Percentiles rank a stretch among this genome's conserved stretches.
These are phyloP conservation scores for Teinopalpus imperialis DNA, from an alignment of 2,888 invertebrate species.

Conservation along the genomic window DNA sequence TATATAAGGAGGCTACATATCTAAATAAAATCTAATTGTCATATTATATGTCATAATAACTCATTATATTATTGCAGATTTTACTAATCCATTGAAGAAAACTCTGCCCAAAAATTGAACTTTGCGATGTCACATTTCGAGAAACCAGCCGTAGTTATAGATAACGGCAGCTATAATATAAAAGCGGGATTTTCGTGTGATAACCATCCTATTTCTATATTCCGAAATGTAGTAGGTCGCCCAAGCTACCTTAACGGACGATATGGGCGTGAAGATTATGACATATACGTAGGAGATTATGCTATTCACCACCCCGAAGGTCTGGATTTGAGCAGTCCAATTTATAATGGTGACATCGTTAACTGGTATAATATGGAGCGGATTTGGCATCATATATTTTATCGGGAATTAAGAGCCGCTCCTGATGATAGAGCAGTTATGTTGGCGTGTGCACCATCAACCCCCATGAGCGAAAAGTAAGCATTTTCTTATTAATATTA, in stretches of 20 bases:
- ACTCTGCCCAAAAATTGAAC: no score
- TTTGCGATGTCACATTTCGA: conserved; percentile 51
- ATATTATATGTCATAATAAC: no score
- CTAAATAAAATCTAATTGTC: no score
- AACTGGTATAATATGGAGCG: conserved; percentile 74
- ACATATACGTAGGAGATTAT: conserved; percentile 59
- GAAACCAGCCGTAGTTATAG: conserved; percentile 63
- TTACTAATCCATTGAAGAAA: no score
- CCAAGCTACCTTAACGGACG: conserved; percentile 51
- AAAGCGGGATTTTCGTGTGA: conserved; percentile 72
- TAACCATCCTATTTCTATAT: conserved; percentile 67
- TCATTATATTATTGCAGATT: no score
- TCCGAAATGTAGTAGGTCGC: conserved; percentile 60
- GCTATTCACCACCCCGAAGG: conserved; percentile 44
- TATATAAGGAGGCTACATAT: no score
- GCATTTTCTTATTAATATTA: no score
- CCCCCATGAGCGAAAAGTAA: conserved; percentile 59
- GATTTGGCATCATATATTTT: conserved; percentile 64
- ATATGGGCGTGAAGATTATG: conserved; percentile 56
- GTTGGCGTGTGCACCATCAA: conserved; percentile 41
- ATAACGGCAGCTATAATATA: conserved; percentile 59
- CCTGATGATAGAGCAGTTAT: conserved; percentile 65
- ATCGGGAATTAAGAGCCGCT: conserved; percentile 62
- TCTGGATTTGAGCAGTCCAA: conserved; percentile 48
- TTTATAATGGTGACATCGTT: conserved; percentile 50